Evolutionary conservation across 2,113 vertebrate species (phyloP), one percentile per base, ranked within the genome.

Genomic region (Antidorcas marsupialis): DNA sequence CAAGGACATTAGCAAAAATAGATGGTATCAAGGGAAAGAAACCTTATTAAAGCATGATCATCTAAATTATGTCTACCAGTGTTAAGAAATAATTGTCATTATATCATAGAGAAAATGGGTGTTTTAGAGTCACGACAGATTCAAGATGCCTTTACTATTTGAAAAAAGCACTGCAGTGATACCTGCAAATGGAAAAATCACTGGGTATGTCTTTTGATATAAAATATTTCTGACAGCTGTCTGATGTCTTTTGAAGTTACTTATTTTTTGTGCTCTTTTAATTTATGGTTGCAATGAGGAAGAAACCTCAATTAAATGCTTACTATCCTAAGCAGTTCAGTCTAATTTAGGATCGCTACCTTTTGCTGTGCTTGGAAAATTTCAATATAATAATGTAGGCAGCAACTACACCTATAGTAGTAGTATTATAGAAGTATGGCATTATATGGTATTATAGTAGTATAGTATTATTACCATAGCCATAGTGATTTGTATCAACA

Each of bases 31-130:
- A 79, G 50, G 79, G 52, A 82, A 33, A 79, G 86, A 90, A 93
- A 94, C n/a, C 57, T 89, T 97, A 95, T 87, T 93, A 97, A 96
- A 53, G 71, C 10, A 64, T 89, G 39, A 82, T 91, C 53, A 95
- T 45, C 52, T 97, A 96, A 97, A 98, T 95, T 96, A 78, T 87
- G 25, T 28, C 57, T 79, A 84, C 47, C 14, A 94, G 5, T 76
- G 13, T 27, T 95, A 84, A 96, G 36, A 94, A 96, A 97, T 94
- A 94, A 93, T 87, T 96, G 79, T 83, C 45, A 91, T 91, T 86
- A 87, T 57, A 83, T 89, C 23, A 89, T 14, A 50, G 76, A 78
- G 19, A 91, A 94, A 87, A 64, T 81, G 53, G 30, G 2, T 23
- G 57, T 89, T 94, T 13, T 81, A 84, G 47, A 50, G 9, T 39